phyloP scores from a whole-genome alignment of 2,888 invertebrate species.

The Lasioglossum pauxillum region DNA sequence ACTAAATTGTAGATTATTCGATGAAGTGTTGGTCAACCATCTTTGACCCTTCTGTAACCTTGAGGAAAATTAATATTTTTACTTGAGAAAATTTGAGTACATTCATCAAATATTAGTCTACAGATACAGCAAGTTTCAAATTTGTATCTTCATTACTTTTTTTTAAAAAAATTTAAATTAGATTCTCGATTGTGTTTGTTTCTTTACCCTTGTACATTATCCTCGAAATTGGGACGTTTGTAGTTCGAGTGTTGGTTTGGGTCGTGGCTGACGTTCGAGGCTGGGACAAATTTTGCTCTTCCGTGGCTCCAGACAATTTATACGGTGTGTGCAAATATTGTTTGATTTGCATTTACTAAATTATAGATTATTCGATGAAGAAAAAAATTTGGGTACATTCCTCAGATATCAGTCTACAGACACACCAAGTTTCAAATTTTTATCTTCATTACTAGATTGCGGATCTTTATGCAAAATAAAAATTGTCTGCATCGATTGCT shows the following conservation, averaged over 20 bases:
- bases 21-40: too few relatives aligned
- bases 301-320: too few relatives aligned
- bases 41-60: background rate
- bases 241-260: background rate
- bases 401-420: background rate
- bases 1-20: background rate
- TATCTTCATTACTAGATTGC: background rate
- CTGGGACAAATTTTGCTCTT: too few relatives aligned
- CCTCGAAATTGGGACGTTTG: background rate
- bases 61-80: background rate
- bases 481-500: too few relatives aligned
- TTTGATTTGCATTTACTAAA: background rate
- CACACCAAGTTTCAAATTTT: background rate
- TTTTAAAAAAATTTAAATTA: background rate
- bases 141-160: background rate
- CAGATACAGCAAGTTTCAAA: accelerated
- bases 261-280: too few relatives aligned
- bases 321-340: background rate
- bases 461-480: too few relatives aligned
- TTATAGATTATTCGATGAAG: background rate
- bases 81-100: background rate
- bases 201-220: background rate
- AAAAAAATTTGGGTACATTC: background rate
- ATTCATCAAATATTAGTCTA: too few relatives aligned
- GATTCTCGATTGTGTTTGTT: background rate